Base-by-base conservation (phyloP, 2,113 vertebrate genomes). In the Azemiops feae region DNA sequence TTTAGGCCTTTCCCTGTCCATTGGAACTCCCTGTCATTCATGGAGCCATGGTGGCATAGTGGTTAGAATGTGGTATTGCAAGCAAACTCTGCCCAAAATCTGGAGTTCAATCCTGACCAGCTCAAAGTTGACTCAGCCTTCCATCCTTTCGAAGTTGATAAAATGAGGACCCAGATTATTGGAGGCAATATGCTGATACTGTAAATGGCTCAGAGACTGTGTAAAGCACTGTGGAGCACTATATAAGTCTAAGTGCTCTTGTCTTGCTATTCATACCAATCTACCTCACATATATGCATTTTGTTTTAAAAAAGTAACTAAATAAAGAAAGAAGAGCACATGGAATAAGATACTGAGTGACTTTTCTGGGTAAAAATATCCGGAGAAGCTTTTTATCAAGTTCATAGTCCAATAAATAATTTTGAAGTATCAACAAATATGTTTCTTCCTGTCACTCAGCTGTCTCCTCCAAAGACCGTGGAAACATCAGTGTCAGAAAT, bases 351-450 rank as follows among this genome's bases (percentile, higher is more conserved):
- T 43, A 22, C 18, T 43, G 74, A 27, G 14, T 50, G 27, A 23
- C 27, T 47, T 87, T 92, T 45, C 89, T 27, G 87, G 90, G 43
- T 43, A 22, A 10, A 50, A 43, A 87, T 0, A 0, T 93, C 23
- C 30, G 20, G 43, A 14, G 18, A 58, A 74, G 4, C 47, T 53
- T 45, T 64, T 92, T 64, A 18, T 55, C 1, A 57, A 81, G 74
- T 92, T 94, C 60, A 5, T 47, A n/a, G 86, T 93, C 54, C 94
- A 92, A 87, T 93, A 94, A 85, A 89, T 85, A 43, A 94, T 88
- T 93, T 89, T 53, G 89, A 64, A 87, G 39, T 86, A 88, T 89
- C 95, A 93, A 93, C 88, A 92, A 91, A 58, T 81, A 81, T 91
- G 45, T 93, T 91, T 89, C 93, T 64, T 64, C 22, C 87, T 1